phyloP scores from a whole-genome alignment of 2,113 vertebrate genomes.

The Pachypanchax playfairii region DNA sequence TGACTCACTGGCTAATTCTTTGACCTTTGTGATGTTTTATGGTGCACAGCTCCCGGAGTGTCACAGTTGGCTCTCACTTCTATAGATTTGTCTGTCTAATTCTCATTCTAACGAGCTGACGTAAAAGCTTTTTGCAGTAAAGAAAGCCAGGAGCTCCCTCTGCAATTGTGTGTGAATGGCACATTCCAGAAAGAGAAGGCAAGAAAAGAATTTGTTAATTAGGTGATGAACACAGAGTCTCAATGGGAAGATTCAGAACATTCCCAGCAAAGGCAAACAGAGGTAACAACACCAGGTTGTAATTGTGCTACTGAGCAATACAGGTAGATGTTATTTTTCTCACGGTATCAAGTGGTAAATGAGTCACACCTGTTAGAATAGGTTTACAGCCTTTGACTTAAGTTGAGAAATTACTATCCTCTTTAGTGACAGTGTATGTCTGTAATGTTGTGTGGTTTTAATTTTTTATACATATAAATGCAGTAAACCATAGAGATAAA shows the following conservation, averaged over 20 bases:
- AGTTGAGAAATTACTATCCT: constrained; percentile 52
- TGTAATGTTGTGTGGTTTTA: constrained; percentile 19
- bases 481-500: too few species aligned
- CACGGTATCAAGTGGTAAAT: constrained; percentile 58
- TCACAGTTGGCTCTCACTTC: constrained; percentile 3
- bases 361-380: constrained; percentile 54
- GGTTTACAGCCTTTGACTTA: constrained; percentile 43
- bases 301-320: constrained; percentile 42
- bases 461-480: too few species aligned
- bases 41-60: constrained; percentile 44
- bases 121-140: constrained; percentile 56
- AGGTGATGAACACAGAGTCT: constrained; percentile 31
- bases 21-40: constrained; percentile 56
- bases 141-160: constrained; percentile 48
- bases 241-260: constrained; percentile 21
- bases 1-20: constrained; percentile 49
- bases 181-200: constrained; percentile 64
- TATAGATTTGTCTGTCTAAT: constrained; percentile 34
- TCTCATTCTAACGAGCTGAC: constrained; percentile 67
- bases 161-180: constrained; percentile 43
- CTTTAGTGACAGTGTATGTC: constrained; percentile 14
- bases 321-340: constrained; percentile 41
- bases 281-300: constrained; percentile 35
- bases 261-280: constrained; percentile 58
- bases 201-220: constrained; percentile 48